Base-by-base conservation (phyloP, 2,888 invertebrate species). In the Chrysotoxum bicinctum region DNA sequence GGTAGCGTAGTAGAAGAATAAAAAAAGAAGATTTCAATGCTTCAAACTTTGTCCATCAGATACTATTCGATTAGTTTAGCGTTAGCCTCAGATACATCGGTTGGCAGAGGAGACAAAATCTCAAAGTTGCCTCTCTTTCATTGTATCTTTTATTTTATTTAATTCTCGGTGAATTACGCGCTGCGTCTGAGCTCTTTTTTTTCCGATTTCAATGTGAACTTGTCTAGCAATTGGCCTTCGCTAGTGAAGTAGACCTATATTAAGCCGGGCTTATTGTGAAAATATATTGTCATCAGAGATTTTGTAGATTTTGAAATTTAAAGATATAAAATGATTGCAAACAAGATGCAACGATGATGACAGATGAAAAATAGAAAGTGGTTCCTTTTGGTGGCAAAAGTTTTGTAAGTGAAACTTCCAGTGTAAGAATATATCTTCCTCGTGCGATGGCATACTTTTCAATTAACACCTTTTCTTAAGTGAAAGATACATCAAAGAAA, bases 351-450 rank as follows among this genome's bases (percentile, higher is more conserved):
- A 68, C 7, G 26, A 26, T 56, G 72, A 84, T 87, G 87, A 88
- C 72, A 79, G 81, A 86, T 80, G 81, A 86, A 91, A 91, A 91
- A 91, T 90, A 91, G 91, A 91, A 91, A 91, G 91, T 91, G 91
- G 90, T 91, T 90, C 88, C 90, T 73, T 90, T 79, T 73, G 66
- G 82, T 68, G 66, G 78, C 45, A 58, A 77, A 74, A 76, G 85
- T 85, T 77, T 81, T 81, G 82, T 75, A 82, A 87, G 87, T 87
- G 87, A 87, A 87, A 87, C 69, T 72, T 72, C 58, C 66, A 45
- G 19, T 60, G 62, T 54, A n/a, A 14, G 2, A 75, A 66, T 60
- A 69, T 69, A 66, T 83, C 64, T 64, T 35, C 58, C 70, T 64
- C 30, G 30, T 7, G 45, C 19, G 70, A 62, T 87, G 87, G 87